Conservation (phyloP, 2,113 vertebrate genomes). For the Tachysurus fulvidraco region DNA sequence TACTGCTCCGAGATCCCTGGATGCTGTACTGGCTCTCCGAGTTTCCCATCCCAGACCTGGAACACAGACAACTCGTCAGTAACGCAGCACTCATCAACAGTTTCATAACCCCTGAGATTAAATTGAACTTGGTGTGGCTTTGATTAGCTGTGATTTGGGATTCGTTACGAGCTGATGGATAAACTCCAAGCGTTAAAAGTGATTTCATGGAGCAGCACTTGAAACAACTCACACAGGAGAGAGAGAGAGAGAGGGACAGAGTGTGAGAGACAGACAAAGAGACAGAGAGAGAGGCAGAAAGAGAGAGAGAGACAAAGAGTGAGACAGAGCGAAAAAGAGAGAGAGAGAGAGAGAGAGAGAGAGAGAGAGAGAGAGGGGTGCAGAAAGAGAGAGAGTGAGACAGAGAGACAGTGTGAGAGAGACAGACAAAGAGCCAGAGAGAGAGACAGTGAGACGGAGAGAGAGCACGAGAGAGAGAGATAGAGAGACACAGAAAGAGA, state of each 20-base stretch:
- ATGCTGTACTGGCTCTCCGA: constrained; percentile 97
- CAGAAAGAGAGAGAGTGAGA: neutral
- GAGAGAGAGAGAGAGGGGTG: neutral
- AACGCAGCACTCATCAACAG: constrained; percentile 36
- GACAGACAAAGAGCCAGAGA: no score
- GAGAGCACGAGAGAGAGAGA: no score
- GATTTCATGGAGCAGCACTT: neutral
- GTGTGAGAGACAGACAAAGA: neutral
- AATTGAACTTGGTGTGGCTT: neutral
- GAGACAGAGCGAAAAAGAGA: neutral
- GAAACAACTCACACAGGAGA: neutral
- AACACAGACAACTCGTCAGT: constrained; percentile 45
- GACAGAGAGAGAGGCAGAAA: neutral
- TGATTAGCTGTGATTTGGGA: constrained; percentile 11
- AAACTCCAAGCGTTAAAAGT: neutral
- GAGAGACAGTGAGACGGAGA: no score
- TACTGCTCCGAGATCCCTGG: constrained; percentile 81
- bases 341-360: neutral
- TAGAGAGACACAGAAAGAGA: no score
- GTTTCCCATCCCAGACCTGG: constrained; percentile 89
- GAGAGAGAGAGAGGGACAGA: neutral
- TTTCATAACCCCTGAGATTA: neutral
- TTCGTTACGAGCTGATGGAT: constrained; percentile 11
- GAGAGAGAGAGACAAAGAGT: neutral
- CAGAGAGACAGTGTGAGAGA: no score